Percentiles rank a stretch among this genome's conserved stretches.
Evolutionary conservation across 2,113 vertebrate genomes (phyloP).

Genomic region (Physeter macrocephalus): DNA sequence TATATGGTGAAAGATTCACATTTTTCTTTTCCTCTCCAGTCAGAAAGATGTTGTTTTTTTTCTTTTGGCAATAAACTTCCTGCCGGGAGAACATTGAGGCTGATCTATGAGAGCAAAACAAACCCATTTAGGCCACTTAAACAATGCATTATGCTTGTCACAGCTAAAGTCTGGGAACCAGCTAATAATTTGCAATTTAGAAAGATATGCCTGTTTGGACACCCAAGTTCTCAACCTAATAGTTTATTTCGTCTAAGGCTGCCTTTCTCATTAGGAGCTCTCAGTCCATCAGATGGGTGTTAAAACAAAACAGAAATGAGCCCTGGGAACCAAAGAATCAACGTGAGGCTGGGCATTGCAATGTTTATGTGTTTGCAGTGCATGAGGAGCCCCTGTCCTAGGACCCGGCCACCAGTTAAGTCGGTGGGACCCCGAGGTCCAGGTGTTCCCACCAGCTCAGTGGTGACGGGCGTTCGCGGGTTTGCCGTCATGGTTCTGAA

Average conservation of each 20-base stretch:
- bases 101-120: not conserved
- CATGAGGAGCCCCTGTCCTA: accelerated
- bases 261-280: not conserved
- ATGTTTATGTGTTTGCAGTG: not conserved
- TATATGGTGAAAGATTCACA: not conserved
- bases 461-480: accelerated
- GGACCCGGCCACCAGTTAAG: accelerated
- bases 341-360: accelerated
- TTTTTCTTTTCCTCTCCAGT: not conserved
- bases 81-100: not conserved
- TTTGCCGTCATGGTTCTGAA: accelerated
- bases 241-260: not conserved
- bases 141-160: not conserved
- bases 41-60: not conserved
- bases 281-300: not conserved
- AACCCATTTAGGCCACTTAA: not conserved
- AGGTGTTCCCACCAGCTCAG: accelerated
- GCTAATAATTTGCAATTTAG: not conserved
- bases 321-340: not conserved
- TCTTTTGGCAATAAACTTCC: not conserved
- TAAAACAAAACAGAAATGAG: not conserved
- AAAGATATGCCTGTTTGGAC: not conserved
- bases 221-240: not conserved
- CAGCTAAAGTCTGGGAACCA: not conserved
- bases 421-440: accelerated